phyloP scores from a whole-genome alignment of 2,113 vertebrate genomes.

The Pseudolaguvia tuberculata region DNA sequence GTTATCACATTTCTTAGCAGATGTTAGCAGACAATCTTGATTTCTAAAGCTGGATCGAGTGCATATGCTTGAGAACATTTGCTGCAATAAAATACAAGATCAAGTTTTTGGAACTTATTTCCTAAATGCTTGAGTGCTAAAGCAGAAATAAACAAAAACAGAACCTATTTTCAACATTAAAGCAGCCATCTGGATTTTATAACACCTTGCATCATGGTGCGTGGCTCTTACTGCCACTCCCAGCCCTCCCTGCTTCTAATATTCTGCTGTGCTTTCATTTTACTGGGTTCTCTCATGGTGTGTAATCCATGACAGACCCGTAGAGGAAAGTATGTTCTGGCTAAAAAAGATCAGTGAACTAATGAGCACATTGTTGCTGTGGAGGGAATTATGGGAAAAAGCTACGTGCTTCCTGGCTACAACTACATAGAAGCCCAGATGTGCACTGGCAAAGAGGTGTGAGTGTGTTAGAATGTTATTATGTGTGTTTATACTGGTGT shows the following conservation, averaged over 20 bases:
- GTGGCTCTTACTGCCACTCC: slow-evolving; percentile 26
- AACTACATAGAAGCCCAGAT: slow-evolving; percentile 44
- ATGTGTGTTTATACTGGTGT: slow-evolving; percentile 31
- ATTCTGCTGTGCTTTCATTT: slow-evolving; percentile 40
- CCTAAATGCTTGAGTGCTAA: slow-evolving; percentile 58
- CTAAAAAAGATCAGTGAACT: slow-evolving; percentile 38
- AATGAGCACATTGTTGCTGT: slow-evolving; percentile 38
- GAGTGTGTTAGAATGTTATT: slow-evolving; percentile 19
- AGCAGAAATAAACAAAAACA: slow-evolving; percentile 58
- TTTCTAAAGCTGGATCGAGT: slow-evolving; percentile 1
- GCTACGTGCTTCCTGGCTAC: slow-evolving; percentile 30
- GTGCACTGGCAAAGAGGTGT: slow-evolving; percentile 37
- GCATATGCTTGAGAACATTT: slow-evolving; percentile 31
- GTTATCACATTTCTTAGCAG: neutral
- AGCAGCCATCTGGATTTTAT: slow-evolving; percentile 62
- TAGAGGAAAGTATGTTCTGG: slow-evolving; percentile 39
- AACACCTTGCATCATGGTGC: slow-evolving; percentile 54
- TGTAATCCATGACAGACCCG: slow-evolving; percentile 48
- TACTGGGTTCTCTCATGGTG: slow-evolving; percentile 35
- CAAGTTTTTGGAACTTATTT: slow-evolving; percentile 39
- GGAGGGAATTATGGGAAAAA: slow-evolving; percentile 44
- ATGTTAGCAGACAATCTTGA: neutral
- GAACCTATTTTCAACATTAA: slow-evolving; percentile 51
- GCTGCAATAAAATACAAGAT: slow-evolving; percentile 43
- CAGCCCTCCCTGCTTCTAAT: slow-evolving; percentile 30